Conservation (phyloP, 2,888 invertebrate species). For the Lycocerus yunnanus region DNA sequence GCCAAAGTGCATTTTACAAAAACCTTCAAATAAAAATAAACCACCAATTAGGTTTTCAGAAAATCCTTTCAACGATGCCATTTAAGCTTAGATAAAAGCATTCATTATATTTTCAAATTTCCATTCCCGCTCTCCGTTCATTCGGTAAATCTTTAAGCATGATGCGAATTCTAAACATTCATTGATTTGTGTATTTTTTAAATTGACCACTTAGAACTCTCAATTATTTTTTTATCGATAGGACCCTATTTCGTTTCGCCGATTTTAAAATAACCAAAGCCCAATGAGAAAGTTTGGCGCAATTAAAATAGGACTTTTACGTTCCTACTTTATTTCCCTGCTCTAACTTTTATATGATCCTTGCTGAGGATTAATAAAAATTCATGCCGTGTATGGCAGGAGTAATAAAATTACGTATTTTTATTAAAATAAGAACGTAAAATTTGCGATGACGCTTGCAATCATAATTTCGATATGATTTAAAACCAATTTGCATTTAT, state of each 20-base stretch:
- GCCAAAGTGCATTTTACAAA: neutral
- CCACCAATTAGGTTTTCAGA: neutral
- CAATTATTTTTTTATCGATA: neutral
- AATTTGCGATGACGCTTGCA: neutral
- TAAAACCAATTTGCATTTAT: slow-evolving; percentile 6
- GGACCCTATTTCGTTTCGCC: neutral
- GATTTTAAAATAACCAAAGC: neutral
- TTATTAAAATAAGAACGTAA: neutral
- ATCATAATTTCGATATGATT: neutral
- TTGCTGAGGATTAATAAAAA: neutral
- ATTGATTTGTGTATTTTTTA: neutral
- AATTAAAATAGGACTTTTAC: neutral
- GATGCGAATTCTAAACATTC: neutral
- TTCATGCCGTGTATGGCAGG: neutral
- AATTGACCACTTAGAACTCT: neutral
- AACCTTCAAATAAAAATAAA: neutral
- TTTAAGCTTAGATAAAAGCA: neutral
- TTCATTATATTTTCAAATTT: neutral
- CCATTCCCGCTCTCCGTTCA: neutral
- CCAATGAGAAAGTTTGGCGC: neutral
- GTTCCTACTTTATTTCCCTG: neutral
- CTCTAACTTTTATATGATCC: neutral
- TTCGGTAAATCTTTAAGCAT: neutral
- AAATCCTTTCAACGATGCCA: neutral
- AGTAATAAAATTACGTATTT: neutral